Evolutionary conservation across 2,113 vertebrate genomes (phyloP).

Genomic region (Myiagra hebetior): DNA sequence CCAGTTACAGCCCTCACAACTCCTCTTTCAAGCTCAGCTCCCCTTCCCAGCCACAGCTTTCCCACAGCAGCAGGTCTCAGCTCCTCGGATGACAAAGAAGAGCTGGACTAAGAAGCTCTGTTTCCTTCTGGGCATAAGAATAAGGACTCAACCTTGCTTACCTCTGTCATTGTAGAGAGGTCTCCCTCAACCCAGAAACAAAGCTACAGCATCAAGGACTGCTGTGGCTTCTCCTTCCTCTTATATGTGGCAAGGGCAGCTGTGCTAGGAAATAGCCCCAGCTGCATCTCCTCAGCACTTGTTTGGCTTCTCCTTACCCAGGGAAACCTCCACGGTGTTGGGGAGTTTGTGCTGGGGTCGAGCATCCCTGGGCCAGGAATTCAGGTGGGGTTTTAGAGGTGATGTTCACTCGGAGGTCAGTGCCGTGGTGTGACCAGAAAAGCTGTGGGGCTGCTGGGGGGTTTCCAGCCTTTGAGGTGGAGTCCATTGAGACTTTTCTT

Average conservation of each 20-base stretch:
- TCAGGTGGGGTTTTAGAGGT: not conserved
- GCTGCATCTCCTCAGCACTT: not conserved
- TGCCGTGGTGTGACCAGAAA: not conserved
- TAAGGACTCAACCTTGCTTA: not conserved
- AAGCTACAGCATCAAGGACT: fast-evolving
- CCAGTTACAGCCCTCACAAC: not conserved
- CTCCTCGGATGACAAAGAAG: not conserved
- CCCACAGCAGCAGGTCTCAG: not conserved
- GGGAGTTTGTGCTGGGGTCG: not conserved
- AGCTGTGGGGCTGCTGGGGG: not conserved
- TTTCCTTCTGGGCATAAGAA: not conserved
- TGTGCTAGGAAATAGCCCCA: not conserved
- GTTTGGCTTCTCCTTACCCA: not conserved
- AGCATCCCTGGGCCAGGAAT: not conserved
- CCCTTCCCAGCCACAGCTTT: not conserved
- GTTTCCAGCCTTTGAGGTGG: not conserved
- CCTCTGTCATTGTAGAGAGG: fast-evolving
- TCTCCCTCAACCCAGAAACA: not conserved
- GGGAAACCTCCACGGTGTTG: not conserved
- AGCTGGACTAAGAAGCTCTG: not conserved
- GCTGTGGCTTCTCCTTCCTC: not conserved
- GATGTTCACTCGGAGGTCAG: not conserved
- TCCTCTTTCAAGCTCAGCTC: not conserved
- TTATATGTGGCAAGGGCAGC: not conserved
- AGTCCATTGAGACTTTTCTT: not conserved